Conservation (phyloP, 2,113 vertebrate species). For the Pogona vitticeps region DNA sequence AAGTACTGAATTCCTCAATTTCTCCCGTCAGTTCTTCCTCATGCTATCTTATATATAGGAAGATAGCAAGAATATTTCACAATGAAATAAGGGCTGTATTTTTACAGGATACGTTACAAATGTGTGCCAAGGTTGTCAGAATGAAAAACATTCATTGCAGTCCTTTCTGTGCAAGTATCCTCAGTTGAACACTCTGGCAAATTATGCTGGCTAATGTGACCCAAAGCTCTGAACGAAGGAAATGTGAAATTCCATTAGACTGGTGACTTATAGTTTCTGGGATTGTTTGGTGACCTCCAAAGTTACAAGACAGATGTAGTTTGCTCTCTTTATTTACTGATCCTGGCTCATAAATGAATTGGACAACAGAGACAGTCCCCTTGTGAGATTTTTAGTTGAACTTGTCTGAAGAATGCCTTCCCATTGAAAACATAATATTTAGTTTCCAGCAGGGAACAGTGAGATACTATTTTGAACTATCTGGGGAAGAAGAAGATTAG, state of each 20-base stretch:
- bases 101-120: background rate
- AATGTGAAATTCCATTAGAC: slow-evolving; percentile 49
- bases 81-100: background rate
- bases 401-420: slow-evolving; percentile 61
- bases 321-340: slow-evolving; percentile 64
- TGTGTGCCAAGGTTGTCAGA: background rate
- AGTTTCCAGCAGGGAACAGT: slow-evolving; percentile 57
- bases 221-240: slow-evolving; percentile 25
- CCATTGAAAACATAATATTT: slow-evolving; percentile 68
- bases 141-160: slow-evolving; percentile 6
- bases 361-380: slow-evolving; percentile 55
- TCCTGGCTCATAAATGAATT: slow-evolving; percentile 59
- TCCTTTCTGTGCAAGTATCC: background rate
- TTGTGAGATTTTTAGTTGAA: slow-evolving; percentile 59
- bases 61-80: background rate
- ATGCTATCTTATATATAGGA: background rate
- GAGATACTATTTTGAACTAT: slow-evolving; percentile 48
- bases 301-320: slow-evolving; percentile 55
- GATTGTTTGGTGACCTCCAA: slow-evolving; percentile 46
- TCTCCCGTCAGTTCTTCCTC: background rate
- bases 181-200: background rate
- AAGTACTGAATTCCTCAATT: background rate
- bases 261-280: background rate
- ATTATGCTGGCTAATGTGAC: slow-evolving; percentile 23
- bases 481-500: slow-evolving; percentile 44